Conservation (phyloP, 2,797 vertebrate genomes). For the Vireo griseus region DNA sequence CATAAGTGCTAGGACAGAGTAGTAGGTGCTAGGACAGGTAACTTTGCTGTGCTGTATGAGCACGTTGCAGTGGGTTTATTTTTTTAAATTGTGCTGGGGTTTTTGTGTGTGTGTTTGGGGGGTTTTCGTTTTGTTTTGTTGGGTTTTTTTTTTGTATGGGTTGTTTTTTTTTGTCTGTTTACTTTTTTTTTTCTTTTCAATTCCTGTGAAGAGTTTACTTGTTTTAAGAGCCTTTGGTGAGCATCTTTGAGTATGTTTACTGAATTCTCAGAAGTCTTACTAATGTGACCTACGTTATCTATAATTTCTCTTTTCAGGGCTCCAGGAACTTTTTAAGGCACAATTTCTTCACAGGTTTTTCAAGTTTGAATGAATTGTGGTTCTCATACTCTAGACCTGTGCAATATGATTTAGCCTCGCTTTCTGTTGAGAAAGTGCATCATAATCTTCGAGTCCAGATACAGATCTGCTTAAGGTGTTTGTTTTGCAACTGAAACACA, state of each 20-base stretch:
- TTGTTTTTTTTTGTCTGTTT: neutral
- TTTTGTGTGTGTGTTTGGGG: neutral
- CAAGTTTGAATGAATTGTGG: neutral
- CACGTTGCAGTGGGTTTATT: neutral
- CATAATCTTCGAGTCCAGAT: neutral
- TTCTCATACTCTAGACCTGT: neutral
- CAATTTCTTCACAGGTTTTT: neutral
- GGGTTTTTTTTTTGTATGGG: fast-evolving
- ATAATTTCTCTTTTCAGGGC: neutral
- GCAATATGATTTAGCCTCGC: neutral
- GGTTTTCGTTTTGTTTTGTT: too few relatives aligned
- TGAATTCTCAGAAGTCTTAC: neutral
- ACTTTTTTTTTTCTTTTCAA: neutral
- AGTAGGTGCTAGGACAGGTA: neutral
- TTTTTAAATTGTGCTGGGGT: neutral
- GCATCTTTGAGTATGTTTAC: neutral
- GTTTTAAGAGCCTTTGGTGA: neutral
- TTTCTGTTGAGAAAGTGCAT: neutral
- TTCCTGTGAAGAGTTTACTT: neutral
- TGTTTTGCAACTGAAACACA: neutral
- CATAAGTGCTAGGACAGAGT: neutral
- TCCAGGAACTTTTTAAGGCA: neutral
- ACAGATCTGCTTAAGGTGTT: neutral
- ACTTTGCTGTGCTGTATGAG: neutral
- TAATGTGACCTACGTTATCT: neutral